These are phyloP conservation scores for Drosophila simulans DNA, from an alignment of 1,140 invertebrate genomes.

Conservation along the genomic window DNA sequence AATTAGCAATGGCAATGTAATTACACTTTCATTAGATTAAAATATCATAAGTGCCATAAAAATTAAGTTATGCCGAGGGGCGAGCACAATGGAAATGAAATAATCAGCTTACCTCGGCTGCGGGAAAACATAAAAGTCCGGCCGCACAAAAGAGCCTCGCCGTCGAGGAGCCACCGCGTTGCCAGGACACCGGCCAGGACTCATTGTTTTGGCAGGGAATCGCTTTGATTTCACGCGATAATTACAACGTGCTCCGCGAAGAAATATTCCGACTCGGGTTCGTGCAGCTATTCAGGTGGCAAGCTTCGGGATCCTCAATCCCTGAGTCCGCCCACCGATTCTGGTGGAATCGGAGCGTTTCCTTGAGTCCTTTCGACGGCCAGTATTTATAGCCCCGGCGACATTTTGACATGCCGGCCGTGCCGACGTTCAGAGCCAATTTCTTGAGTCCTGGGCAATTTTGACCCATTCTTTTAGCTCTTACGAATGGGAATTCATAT, in stretches of 20 bases:
- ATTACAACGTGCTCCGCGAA: conserved; percentile 64
- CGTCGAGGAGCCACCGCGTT: conserved; percentile 13
- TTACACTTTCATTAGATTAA: conserved; percentile 75
- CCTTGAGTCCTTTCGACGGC: conserved; percentile 24
- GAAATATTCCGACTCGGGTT: conserved; percentile 44
- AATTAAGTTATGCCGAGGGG: conserved; percentile 56
- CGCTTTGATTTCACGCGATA: conserved; percentile 77
- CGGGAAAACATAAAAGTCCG: conserved; percentile 39
- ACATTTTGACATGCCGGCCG: conserved; percentile 72
- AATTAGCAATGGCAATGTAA: conserved; percentile 53
- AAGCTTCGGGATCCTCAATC: not conserved
- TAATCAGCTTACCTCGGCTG: conserved; percentile 54
- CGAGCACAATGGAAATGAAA: conserved; percentile 64
- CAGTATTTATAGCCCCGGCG: conserved; percentile 71
- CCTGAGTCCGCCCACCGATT: not conserved
- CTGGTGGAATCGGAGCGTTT: conserved; percentile 53
- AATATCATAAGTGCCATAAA: conserved; percentile 69
- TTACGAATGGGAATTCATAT: conserved; percentile 8
- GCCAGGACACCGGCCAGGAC: conserved; percentile 34
- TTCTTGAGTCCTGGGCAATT: conserved; percentile 39
- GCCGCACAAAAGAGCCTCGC: conserved; percentile 26
- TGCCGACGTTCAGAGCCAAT: conserved; percentile 30
- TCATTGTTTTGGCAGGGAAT: conserved; percentile 45
- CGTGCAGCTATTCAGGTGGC: conserved; percentile 62
- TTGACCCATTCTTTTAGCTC: conserved; percentile 62